phyloP scores from a whole-genome alignment of 1,140 invertebrate species.

The Platyscapa corneri region DNA sequence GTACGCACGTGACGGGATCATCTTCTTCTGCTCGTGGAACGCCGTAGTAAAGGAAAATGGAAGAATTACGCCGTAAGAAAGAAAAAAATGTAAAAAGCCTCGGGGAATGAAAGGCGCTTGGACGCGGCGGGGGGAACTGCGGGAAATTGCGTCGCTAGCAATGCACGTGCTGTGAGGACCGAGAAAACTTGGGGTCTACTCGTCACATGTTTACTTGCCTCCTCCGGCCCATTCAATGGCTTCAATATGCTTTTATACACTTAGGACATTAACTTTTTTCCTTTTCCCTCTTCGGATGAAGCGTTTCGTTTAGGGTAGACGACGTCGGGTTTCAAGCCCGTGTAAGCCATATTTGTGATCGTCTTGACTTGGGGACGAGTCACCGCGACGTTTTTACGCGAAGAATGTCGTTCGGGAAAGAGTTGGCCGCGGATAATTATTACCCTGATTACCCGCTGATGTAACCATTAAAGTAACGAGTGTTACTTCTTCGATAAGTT shows the following conservation, averaged over 20 bases:
- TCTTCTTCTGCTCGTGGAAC: neutral
- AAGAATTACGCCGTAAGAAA: neutral
- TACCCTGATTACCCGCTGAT: too few species aligned
- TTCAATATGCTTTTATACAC: neutral
- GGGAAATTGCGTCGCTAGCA: neutral
- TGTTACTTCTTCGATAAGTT: too few species aligned
- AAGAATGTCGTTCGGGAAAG: too few species aligned
- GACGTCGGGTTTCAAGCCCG: too few species aligned
- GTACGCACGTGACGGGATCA: neutral
- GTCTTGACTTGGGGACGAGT: too few species aligned
- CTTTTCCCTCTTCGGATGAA: neutral
- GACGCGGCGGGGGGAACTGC: neutral
- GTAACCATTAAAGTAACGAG: too few species aligned
- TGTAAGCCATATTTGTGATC: too few species aligned
- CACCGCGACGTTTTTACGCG: too few species aligned
- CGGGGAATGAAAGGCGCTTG: neutral
- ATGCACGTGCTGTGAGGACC: neutral
- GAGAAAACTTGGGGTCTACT: neutral
- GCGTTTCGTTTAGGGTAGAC: neutral
- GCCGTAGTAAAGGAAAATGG: neutral
- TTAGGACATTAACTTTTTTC: too few species aligned
- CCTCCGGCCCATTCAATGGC: neutral
- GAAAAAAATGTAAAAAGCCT: neutral
- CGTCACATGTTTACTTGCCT: neutral
- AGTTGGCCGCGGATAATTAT: too few species aligned